Base-by-base conservation (phyloP, 2,888 invertebrate species). In the Podotricha telesiphe region DNA sequence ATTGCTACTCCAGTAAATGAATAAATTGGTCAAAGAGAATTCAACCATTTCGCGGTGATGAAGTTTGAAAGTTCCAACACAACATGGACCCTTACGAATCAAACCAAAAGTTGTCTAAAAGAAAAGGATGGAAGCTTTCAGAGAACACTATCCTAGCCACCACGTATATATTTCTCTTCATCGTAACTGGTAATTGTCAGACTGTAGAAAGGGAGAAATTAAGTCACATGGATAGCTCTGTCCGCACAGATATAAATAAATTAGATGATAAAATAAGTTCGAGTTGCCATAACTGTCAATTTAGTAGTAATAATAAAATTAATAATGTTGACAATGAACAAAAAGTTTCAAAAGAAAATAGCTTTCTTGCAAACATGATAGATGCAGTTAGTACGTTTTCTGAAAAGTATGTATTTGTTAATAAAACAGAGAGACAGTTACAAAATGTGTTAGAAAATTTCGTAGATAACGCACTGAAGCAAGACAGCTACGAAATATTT, bases 401-500 rank as follows among this genome's bases (percentile, higher is more conserved):
- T 40, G 83, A 86, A 64, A 82, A 84, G 72, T 84, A 86, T 75
- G 77, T 85, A 22, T 80, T 84, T 78, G 82, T 85, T 66, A 91
- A 90, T 80, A 86, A 81, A 73, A 91, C 90, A 37, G 84, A 90
- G 69, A 77, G 73, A 59, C 81, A 85, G 68, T 75, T 94, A 78
- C 93, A 94, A 77, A 84, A 83, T 71, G 89, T 93, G 80, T 83
- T 95, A 59, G 93, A 94, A 79, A 85, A 89, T 70, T 90, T 95
- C 70, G 82, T 96, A 71, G 94, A 95, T 79, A 85, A 93, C 74
- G 91, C 94, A 40, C 82, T 95, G 19, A 91, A 85, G 74, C 88
- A 92, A 74, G 94, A 95, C 74, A 86, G 83, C 65, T 94, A 93
- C 78, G 93, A 93, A 78, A 86, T 95, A 70, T 88, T 94, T 42